These are phyloP conservation scores for Stylophora pistillata DNA, from an alignment of 64 coral and sea anemone genomes.

Conservation along the genomic window DNA sequence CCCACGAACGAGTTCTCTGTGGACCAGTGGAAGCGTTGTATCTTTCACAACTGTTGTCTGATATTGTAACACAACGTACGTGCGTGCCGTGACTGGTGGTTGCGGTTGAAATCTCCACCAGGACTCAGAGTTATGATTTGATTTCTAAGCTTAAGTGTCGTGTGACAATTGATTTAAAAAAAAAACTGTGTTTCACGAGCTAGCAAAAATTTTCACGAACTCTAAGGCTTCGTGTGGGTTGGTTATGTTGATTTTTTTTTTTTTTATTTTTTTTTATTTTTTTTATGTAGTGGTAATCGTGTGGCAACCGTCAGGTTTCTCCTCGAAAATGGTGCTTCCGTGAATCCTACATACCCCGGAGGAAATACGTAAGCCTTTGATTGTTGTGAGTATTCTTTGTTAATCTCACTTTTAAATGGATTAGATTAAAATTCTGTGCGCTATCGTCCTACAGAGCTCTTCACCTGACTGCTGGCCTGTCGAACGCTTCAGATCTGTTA, in stretches of 20 bases:
- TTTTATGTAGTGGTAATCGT: conserved; percentile 56
- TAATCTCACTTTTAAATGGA: too few species aligned
- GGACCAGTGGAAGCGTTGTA: not conserved
- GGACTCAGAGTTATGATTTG: too few species aligned
- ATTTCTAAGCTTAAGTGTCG: too few species aligned
- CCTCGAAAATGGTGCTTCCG: conserved; percentile 67
- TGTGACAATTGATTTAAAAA: too few species aligned
- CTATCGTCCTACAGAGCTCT: conserved; percentile 54
- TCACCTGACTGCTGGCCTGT: conserved; percentile 76
- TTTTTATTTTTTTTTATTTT: not conserved
- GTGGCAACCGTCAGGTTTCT: conserved; percentile 81
- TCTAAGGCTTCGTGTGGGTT: not conserved
- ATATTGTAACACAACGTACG: too few species aligned
- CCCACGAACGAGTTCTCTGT: too few species aligned
- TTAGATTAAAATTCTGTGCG: too few species aligned
- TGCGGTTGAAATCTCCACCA: too few species aligned
- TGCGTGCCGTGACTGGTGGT: too few species aligned
- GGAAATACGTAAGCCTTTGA: conserved; percentile 69
- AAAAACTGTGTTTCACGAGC: too few species aligned
- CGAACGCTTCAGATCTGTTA: conserved; percentile 79
- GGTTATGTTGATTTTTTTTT: not conserved
- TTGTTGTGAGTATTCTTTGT: not conserved
- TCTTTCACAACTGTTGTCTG: too few species aligned
- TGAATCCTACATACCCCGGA: conserved; percentile 75
- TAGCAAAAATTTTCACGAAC: not conserved